Base-by-base conservation (phyloP, 2,888 invertebrate genomes). In the Melanotus villosus region DNA sequence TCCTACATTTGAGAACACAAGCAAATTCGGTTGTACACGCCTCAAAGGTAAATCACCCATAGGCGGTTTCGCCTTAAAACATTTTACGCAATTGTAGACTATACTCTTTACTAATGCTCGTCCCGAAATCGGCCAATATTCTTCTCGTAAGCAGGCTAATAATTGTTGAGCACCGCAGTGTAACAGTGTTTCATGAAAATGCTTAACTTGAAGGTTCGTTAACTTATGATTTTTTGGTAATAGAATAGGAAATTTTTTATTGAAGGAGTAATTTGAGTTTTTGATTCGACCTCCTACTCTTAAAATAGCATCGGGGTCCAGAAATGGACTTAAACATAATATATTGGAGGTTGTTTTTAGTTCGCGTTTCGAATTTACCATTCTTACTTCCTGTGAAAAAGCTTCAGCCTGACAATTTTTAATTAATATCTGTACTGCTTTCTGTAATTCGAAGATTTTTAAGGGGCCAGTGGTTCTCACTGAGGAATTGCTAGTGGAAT, bases 1-100 rank as follows among this genome's bases (percentile, higher is more conserved):
- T 1, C 68, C 73, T 5, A 68, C 36, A 38, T 73, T 69, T 1
- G 9, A 26, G 52, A 76, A 75, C 6, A 73, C 62, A 57, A 72
- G 70, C 14, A 65, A 30, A 26, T 26, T 5, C 54, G 63, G 41
- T 7, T 38, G 14, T n/a, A 70, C 65, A 19, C 73, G 30, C 3
- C 43, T 21, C 2, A 14, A 21, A n/a, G 73, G 76, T 4, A 76
- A 58, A 38, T 71, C 52, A 10, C 57, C 73, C 72, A 47, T 12
- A 5, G 70, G 70, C 21, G 43, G 52, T 26, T 26, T 5, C 4
- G 26, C 4, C 4, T 26, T 7, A 26, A 3, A 3, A 7, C 4
- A 5, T 26, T 26, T 26, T 26, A 5, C n/a, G n/a, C n/a, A n/a
- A n/a, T 26, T 26, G 3, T 26, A 26, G 26, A 5, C 26, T 26